Percentiles rank a stretch among this genome's conserved stretches.
phyloP scores from a whole-genome alignment of 2,888 invertebrate genomes.

The Autographa gamma region DNA sequence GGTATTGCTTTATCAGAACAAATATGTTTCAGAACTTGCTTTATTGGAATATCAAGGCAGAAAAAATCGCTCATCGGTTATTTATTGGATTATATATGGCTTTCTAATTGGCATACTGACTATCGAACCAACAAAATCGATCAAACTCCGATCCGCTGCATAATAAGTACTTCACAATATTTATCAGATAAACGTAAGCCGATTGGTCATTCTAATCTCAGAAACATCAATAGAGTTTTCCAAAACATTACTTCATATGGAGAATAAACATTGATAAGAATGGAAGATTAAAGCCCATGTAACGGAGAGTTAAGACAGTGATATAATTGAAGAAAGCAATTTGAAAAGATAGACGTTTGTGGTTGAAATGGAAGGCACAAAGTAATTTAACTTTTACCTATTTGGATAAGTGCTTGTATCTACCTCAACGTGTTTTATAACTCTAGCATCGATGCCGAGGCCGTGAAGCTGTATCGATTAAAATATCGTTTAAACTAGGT shows the following conservation, averaged over 20 bases:
- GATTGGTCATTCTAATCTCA: constrained; percentile 76
- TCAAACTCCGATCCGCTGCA: constrained; percentile 67
- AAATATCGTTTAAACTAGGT: constrained; percentile 38
- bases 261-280: constrained; percentile 42
- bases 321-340: constrained; percentile 21
- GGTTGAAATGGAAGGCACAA: constrained; percentile 33
- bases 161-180: constrained; percentile 60
- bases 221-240: constrained; percentile 69
- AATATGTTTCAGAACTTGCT: background rate
- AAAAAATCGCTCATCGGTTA: background rate
- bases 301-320: constrained; percentile 10
- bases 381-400: constrained; percentile 15
- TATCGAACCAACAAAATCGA: constrained; percentile 63
- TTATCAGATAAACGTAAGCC: constrained; percentile 81
- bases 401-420: constrained; percentile 20
- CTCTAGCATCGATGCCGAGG: constrained; percentile 27
- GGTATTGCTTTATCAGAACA: constrained; percentile 8
- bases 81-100: constrained; percentile 1
- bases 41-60: background rate
- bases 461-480: constrained; percentile 51
- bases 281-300: constrained; percentile 17
- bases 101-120: constrained; percentile 40
- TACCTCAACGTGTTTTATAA: constrained; percentile 7
- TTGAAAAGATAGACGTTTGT: constrained; percentile 34
- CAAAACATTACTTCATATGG: constrained; percentile 60